These are phyloP conservation scores for Malacoraja senta DNA, from an alignment of 2,797 vertebrate species.

Conservation along the genomic window DNA sequence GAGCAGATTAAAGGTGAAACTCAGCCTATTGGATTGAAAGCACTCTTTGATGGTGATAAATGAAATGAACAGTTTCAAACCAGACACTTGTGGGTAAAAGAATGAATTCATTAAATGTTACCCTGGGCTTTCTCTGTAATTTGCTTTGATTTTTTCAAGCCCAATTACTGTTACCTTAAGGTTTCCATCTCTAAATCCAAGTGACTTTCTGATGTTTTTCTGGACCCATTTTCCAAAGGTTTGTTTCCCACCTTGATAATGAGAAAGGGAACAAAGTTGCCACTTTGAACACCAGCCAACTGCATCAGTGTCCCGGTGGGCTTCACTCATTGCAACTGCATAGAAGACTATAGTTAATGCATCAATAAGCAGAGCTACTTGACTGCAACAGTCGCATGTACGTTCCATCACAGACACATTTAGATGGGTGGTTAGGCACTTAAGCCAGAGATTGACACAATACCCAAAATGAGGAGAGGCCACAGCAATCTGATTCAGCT, in stretches of 20 bases:
- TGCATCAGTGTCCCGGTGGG: too few species aligned
- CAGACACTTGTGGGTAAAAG: not conserved
- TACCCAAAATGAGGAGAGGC: not conserved
- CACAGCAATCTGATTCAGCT: not conserved
- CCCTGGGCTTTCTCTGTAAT: not conserved
- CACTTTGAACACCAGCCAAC: not conserved
- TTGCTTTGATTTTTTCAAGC: not conserved
- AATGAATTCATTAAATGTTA: not conserved
- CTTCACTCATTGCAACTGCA: not conserved
- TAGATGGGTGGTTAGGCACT: not conserved
- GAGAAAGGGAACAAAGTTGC: not conserved
- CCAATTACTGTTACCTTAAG: not conserved
- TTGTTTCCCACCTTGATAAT: not conserved
- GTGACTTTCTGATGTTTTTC: not conserved
- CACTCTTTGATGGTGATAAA: not conserved
- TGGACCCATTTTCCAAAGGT: not conserved
- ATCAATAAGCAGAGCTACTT: not conserved
- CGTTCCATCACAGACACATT: not conserved
- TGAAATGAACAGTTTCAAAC: not conserved
- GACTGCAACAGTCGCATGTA: not conserved
- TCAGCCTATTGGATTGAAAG: not conserved
- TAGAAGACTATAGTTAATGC: not conserved
- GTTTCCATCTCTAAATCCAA: not conserved
- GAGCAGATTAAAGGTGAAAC: not conserved
- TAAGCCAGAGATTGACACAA: not conserved